phyloP scores from a whole-genome alignment of 2,888 invertebrate species.

The Cheilosia scutellata region DNA sequence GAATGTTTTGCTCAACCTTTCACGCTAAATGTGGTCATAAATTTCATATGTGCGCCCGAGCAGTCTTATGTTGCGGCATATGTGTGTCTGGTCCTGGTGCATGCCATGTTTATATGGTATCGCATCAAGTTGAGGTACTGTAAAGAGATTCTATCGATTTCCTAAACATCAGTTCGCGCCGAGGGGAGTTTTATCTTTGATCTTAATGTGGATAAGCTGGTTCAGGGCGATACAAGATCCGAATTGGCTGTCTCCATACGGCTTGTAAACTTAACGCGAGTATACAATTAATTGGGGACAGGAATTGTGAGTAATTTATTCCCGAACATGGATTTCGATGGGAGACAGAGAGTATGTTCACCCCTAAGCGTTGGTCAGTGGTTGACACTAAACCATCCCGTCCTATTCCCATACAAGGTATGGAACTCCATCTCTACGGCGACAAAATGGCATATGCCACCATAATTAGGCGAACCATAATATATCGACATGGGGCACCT shows the following conservation, averaged over 20 bases:
- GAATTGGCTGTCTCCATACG: constrained; percentile 17
- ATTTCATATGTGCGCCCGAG: constrained; percentile 47
- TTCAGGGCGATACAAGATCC: constrained; percentile 52
- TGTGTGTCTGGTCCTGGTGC: constrained; percentile 11
- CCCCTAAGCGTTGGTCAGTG: too few relatives aligned
- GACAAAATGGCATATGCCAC: constrained; percentile 68
- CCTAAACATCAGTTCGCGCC: constrained; percentile 33
- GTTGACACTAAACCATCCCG: too few relatives aligned
- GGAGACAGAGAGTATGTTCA: background rate
- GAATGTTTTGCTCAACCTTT: constrained; percentile 76
- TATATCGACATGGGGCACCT: constrained; percentile 43
- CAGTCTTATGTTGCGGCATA: background rate
- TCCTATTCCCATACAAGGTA: background rate
- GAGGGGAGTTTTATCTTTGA: constrained; percentile 47
- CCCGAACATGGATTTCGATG: background rate
- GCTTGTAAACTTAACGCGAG: constrained; percentile 35
- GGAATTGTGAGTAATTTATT: constrained; percentile 59
- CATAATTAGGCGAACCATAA: constrained; percentile 49
- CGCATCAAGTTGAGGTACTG: constrained; percentile 33
- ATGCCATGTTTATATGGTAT: constrained; percentile 30
- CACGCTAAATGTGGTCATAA: constrained; percentile 74
- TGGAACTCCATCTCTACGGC: background rate
- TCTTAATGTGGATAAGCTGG: constrained; percentile 70
- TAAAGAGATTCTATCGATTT: constrained; percentile 58
- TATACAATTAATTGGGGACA: constrained; percentile 54